Evolutionary conservation across 1,140 invertebrate species (phyloP).

Genomic region (Drosophila melanogaster): DNA sequence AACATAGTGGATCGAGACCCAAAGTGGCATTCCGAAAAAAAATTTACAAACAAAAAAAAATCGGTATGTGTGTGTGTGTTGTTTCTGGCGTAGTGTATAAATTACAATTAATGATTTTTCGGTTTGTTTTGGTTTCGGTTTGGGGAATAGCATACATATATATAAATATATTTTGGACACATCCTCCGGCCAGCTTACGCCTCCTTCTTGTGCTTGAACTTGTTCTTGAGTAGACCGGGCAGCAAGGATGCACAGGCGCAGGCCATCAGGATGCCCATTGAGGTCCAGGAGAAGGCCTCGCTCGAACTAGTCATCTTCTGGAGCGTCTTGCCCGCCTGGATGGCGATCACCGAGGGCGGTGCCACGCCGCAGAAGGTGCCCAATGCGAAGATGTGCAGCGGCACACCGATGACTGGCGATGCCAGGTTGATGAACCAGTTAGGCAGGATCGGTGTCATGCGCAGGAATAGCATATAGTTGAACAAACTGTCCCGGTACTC

Average conservation of each 20-base stretch:
- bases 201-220: conserved; percentile 91
- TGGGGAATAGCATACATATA: conserved; percentile 61
- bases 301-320: conserved; percentile 95
- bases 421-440: conserved; percentile 99
- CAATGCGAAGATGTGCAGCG: conserved; percentile 95
- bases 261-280: conserved; percentile 90
- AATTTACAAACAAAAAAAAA: not conserved
- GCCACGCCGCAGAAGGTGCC: conserved; percentile 98
- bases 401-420: conserved; percentile 98
- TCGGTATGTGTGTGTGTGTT: conserved; percentile 1
- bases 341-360: conserved; percentile 98
- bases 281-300: conserved; percentile 95
- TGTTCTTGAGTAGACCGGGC: conserved; percentile 96
- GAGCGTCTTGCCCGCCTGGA: conserved; percentile 98
- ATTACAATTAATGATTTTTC: conserved; percentile 38
- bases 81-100: conserved; percentile 21
- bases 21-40: conserved; percentile 19
- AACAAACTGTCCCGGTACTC: conserved; percentile 95
- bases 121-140: conserved; percentile 54
- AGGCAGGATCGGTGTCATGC: conserved; percentile 98
- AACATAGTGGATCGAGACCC: conserved; percentile 43
- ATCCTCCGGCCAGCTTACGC: conserved; percentile 40
- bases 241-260: conserved; percentile 94
- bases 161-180: conserved; percentile 2
- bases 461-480: conserved; percentile 98